These are phyloP conservation scores for Drosophila punjabiensis DNA, from an alignment of 1,140 invertebrate species.

Conservation along the genomic window DNA sequence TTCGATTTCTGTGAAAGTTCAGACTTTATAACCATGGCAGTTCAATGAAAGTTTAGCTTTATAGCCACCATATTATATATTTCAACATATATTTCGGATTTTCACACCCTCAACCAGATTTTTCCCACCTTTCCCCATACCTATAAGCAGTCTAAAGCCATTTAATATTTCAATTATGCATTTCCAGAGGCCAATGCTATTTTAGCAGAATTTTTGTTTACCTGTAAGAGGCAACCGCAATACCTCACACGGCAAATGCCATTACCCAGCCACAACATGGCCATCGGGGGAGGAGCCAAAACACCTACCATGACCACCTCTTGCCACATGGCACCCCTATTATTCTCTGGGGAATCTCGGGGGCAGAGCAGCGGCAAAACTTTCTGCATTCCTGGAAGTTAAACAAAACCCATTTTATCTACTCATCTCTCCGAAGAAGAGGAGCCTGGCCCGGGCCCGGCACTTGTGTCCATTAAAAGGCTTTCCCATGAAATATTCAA, in stretches of 20 bases:
- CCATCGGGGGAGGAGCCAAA: background rate
- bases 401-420: constrained; percentile 43
- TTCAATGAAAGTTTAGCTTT: background rate
- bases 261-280: constrained; percentile 3
- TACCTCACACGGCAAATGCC: constrained; percentile 10
- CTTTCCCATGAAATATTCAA: constrained; percentile 58
- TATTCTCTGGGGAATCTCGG: background rate
- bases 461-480: constrained; percentile 50
- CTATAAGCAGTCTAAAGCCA: background rate
- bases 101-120: background rate
- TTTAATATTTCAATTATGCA: constrained; percentile 12
- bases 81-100: too few relatives aligned
- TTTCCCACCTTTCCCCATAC: background rate
- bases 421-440: constrained; percentile 21
- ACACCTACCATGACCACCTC: constrained; percentile 2
- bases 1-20: background rate
- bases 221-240: background rate
- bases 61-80: too few relatives aligned
- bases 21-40: too few relatives aligned
- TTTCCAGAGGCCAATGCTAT: background rate
- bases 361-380: constrained; percentile 3
- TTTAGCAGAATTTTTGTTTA: constrained; percentile 11
- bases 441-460: background rate
- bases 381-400: constrained; percentile 39
- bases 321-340: constrained; percentile 4